phyloP scores from a whole-genome alignment of 2,888 invertebrate genomes.

The Minunthozetes semirufus region DNA sequence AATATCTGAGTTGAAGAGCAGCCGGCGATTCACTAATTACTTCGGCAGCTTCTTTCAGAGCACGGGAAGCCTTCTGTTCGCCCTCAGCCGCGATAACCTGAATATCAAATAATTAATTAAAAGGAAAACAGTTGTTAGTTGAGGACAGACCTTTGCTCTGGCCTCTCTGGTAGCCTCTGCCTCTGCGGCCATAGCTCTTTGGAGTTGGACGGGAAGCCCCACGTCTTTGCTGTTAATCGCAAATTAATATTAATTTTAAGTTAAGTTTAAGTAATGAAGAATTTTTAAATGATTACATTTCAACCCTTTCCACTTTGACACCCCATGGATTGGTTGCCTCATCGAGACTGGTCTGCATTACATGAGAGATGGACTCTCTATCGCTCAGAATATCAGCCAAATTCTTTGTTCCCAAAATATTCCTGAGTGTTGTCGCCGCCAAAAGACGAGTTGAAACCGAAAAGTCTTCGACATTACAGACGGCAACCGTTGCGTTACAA shows the following conservation, averaged over 20 bases:
- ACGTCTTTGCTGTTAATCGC: conserved; percentile 64
- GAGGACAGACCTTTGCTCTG: conserved; percentile 56
- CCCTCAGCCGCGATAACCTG: conserved; percentile 67
- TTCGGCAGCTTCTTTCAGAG: conserved; percentile 76
- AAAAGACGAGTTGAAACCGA: conserved; percentile 64
- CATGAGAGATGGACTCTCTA: conserved; percentile 82
- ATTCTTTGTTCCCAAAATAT: conserved; percentile 92
- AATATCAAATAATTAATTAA: background rate
- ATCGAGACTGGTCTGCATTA: conserved; percentile 78
- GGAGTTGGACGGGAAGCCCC: conserved; percentile 65
- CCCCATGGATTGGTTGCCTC: conserved; percentile 91
- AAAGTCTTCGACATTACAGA: conserved; percentile 88
- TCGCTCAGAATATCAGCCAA: conserved; percentile 94
- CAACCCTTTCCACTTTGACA: conserved; percentile 93
- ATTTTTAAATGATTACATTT: conserved; percentile 67
- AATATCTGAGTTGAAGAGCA: conserved; percentile 57
- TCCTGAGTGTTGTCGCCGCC: conserved; percentile 51
- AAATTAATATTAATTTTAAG: too few species aligned
- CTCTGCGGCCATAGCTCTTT: conserved; percentile 75
- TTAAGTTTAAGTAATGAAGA: background rate
- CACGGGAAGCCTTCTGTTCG: conserved; percentile 75
- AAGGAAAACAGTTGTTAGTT: background rate
- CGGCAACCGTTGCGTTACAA: conserved; percentile 91
- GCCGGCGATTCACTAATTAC: conserved; percentile 75
- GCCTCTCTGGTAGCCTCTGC: conserved; percentile 73